Base-by-base conservation (phyloP, 2,113 vertebrate genomes). In the Pangasianodon hypophthalmus region DNA sequence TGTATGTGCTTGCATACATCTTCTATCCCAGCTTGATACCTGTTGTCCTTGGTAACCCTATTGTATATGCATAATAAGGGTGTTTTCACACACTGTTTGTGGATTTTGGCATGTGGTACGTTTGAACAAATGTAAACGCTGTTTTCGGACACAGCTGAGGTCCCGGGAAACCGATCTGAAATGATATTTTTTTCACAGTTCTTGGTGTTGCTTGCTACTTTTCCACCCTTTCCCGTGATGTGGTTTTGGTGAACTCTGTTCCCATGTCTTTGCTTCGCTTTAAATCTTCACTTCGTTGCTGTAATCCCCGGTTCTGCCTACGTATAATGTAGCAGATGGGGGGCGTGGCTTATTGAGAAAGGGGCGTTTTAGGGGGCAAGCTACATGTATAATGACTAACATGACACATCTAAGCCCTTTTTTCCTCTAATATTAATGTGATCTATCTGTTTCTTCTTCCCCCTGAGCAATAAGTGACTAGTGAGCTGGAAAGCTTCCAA, bases 41-140 rank as follows among this genome's bases (percentile, higher is more conserved):
- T 58, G 88, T 58, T 75, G 88, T 56, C 46, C 13, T 58, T 71
- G 37, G 87, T 56, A 44, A 58, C 80, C 8, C 4, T 87, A n/a
- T 3, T 84, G 24, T 41, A n/a, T 37, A 48, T 2, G 3, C 19
- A 80, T 24, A 29, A 24, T 24, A 41, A n/a, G 1, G 16, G 6
- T 37, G 50, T 13, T 50, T 50, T 50, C 46, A 79, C 44, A 79
- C 24, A 29, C 26, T 50, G 24, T 52, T 52, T 52, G n/a, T 18
- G 48, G 11, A 79, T 79, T 26, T 48, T 69, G n/a, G 29, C 67
- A 69, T 69, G n/a, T 4, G 1, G n/a, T 1, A 73, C 11, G 0
- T 69, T 32, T n/a, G 29, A 13, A 67, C 26, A 67, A 67, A 67
- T 67, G 64, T 67, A 67, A 13, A 67, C 52, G 7, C 9, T 60